Base-by-base conservation (phyloP, 2,888 invertebrate species). In the Epinotia demarniana region DNA sequence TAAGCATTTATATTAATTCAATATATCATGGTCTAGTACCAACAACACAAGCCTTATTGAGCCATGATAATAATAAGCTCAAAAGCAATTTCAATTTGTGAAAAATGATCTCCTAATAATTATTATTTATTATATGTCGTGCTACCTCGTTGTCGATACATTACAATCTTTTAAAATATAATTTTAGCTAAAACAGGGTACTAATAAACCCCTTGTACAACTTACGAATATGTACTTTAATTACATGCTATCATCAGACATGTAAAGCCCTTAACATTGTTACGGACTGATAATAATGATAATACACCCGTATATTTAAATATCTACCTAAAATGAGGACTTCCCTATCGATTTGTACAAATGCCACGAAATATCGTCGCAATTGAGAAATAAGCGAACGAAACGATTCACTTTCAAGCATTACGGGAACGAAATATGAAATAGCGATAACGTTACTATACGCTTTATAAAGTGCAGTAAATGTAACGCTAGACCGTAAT, bases 401-500 rank as follows among this genome's bases (percentile, higher is more conserved):
- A 62, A 63, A 71, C 58, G 66, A 67, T 73, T 72, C 66, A 75
- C 75, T 75, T 75, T 75, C 61, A 75, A 55, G 18, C 9, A 39
- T 67, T 49, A 64, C 74, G 58, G 27, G 13, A 74, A 23, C 53
- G 55, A 46, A 62, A 53, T 68, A 62, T 73, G 19, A 69, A 73
- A 73, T 73, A 57, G 18, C 19, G 27, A 72, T 72, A 75, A 62
- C 66, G 71, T 75, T 75, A 72, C 66, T 58, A 57, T 64, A 66
- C 66, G 58, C 63, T 72, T 67, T 57, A 75, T 72, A 67, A 75
- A 67, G 46, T 71, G 76, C 75, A 71, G 63, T 76, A 70, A 77
- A 77, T 71, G 80, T 79, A 83, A 81, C 78, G 79, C 80, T 82
- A 80, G 78, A 82, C 81, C 78, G 64, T 83, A 83, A 84, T 81